Evolutionary conservation across 2,113 vertebrate species (phyloP), one percentile per base, ranked within the genome.

Genomic region (Forbesichthys agassizii): DNA sequence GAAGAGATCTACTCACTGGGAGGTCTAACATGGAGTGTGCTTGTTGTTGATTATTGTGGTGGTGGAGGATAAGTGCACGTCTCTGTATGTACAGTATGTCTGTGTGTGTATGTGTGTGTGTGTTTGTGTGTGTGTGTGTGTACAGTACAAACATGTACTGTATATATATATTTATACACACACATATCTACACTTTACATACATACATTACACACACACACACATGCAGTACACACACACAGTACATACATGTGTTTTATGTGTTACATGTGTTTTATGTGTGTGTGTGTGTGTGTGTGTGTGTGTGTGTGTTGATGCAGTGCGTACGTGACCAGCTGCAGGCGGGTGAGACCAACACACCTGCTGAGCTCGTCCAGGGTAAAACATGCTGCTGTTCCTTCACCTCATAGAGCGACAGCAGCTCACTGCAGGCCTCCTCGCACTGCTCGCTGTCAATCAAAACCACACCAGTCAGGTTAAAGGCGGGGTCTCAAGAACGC

Each of bases 381-480:
- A 7, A 79, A 80, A 75, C 57, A 66, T 66, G 64, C 66, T 86
- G 86, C 42, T 78, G 82, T 72, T 74, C 80, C 78, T 81, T 83
- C 3, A 68, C 75, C 6, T 87, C 80, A 18, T 77, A 60, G 69
- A 95, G 88, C 0, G 87, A 86, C 18, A 95, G 87, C 36, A 98
- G 90, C 16, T 89, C 86, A 0, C 86, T 62, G 0, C 92, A 95
- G 4, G 92, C 92, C n/a, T 93, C 94, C 60, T 93, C 91, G 51
- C 94, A 95, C 72, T 89, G 88, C 78, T 96, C 94, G 1, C 96
- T 98, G 92, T 66, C 27, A 83, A 81, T 76, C 74, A 88, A 69
- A 88, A 48, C 42, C 71, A 82, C 66, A 64, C 64, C 20, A n/a
- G 16, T 56, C 16, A 18, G n/a, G 3, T 18, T 27, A 57, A 57